A percentile compares a stretch with the other conserved stretches of the same genome.
These are phyloP conservation scores for Psittacula derbiana DNA, from an alignment of 2,797 vertebrate species.

Conservation along the genomic window DNA sequence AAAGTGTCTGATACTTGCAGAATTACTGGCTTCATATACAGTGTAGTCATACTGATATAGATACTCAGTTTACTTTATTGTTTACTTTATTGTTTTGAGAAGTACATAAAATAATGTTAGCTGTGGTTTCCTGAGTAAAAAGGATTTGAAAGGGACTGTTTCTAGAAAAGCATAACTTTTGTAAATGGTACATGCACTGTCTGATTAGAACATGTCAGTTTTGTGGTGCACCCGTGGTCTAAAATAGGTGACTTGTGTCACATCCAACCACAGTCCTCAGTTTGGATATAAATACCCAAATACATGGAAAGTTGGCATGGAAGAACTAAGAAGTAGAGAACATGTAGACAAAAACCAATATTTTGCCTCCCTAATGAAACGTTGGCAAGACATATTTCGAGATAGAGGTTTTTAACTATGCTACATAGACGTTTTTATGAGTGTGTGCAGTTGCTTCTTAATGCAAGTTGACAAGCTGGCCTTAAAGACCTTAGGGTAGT, in stretches of 20 bases:
- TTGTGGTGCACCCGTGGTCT: neutral
- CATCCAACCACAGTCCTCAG: neutral
- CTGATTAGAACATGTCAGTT: neutral
- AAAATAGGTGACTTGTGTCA: neutral
- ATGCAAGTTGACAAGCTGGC: neutral
- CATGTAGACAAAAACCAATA: neutral
- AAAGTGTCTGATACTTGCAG: neutral
- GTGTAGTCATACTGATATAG: neutral
- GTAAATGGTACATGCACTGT: neutral
- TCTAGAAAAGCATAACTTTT: neutral
- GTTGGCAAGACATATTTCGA: neutral
- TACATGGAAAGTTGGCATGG: neutral
- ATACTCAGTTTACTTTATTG: neutral
- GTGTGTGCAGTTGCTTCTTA: neutral
- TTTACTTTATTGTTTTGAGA: neutral
- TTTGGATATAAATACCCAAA: neutral
- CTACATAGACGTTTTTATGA: neutral
- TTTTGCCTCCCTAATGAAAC: neutral
- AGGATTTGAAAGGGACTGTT: neutral
- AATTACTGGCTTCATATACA: neutral
- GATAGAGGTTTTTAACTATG: neutral
- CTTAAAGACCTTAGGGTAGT: neutral
- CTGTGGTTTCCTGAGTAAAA: neutral
- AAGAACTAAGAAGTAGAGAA: neutral
- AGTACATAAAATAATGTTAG: neutral